Base-by-base conservation (phyloP, 2,888 invertebrate genomes). In the Drosophila antonietae region DNA sequence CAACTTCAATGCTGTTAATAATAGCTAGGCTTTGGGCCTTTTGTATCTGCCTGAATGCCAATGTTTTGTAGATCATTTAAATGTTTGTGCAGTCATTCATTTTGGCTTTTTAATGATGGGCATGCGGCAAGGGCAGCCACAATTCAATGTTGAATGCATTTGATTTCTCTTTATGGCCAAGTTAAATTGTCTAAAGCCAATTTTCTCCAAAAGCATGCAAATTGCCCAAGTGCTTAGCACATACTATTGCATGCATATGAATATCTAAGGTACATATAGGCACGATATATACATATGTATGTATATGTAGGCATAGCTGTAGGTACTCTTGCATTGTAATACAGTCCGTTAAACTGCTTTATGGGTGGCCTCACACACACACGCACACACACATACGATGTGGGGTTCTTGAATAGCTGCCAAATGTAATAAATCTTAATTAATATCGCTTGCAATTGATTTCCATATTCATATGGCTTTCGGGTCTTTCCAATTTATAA, bases 401-500 rank as follows among this genome's bases (percentile, higher is more conserved):
- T 43, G 55, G 68, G 65, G 53, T 68, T 68, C 71, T 78, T 75
- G 71, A 71, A 71, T 23, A 49, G 71, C 69, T 80, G 80, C 80
- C 84, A 83, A 84, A 75, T 80, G 78, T 59, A 72, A 83, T 84
- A 84, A 84, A 84, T 84, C 84, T 82, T 82, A 84, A 84, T 84
- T 84, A 80, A 80, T 81, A 77, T 80, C 78, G 78, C 80, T 80
- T 73, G 77, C 77, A 75, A 75, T 79, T 78, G 81, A 81, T 81
- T 79, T 72, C 72, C 76, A 81, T 79, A 81, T 80, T 69, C 75
- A 56, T 47, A 74, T 69, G 69, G 49, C 51, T 72, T 75, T 65
- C 68, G 68, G 68, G 43, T 67, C 68, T 79, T 65, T 77, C 51
- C 77, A 77, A 81, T 80, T 78, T 83, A 78, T 80, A 78, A 78